phyloP scores from a whole-genome alignment of 2,797 vertebrate species.

The Sebastes vulpes region DNA sequence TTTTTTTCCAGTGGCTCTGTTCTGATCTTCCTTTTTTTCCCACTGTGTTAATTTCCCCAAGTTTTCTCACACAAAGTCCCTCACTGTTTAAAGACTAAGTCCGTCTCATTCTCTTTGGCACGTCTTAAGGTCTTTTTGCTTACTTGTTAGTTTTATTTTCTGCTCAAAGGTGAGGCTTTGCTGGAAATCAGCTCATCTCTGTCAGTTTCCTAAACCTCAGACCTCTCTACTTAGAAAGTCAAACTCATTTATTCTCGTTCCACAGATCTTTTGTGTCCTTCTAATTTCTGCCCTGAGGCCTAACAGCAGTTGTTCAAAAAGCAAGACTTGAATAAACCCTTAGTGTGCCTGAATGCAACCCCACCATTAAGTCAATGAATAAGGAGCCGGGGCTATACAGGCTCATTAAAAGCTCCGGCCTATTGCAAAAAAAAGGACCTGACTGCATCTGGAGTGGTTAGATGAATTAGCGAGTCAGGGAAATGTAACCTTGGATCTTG shows the following conservation, averaged over 20 bases:
- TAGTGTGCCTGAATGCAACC: slow-evolving; percentile 46
- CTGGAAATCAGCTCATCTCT: slow-evolving; percentile 22
- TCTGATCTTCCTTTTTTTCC: slow-evolving; percentile 30
- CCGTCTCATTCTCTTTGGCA: slow-evolving; percentile 32
- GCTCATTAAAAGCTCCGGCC: slow-evolving; percentile 49
- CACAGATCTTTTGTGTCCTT: slow-evolving; percentile 42
- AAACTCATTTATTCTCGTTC: slow-evolving; percentile 36
- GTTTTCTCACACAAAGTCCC: slow-evolving; percentile 6
- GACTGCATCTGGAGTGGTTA: slow-evolving; percentile 54
- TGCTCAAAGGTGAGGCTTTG: slow-evolving; percentile 30
- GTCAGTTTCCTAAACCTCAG: slow-evolving; percentile 22
- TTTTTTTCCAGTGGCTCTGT: slow-evolving; percentile 14
- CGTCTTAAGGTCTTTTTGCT: slow-evolving; percentile 15
- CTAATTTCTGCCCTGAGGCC: slow-evolving; percentile 55
- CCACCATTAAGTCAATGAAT: slow-evolving; percentile 61
- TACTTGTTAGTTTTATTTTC: slow-evolving; percentile 23
- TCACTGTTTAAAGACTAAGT: neutral
- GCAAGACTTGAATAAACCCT: slow-evolving; percentile 46
- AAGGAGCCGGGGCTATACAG: slow-evolving; percentile 39
- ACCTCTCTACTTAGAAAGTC: slow-evolving; percentile 38
- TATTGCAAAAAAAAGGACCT: slow-evolving; percentile 17
- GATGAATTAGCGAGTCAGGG: slow-evolving; percentile 45
- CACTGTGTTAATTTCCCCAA: slow-evolving; percentile 3
- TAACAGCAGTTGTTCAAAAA: slow-evolving; percentile 54
- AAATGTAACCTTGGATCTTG: slow-evolving; percentile 32